Conservation (phyloP, 2,888 invertebrate species). For the Thymelicus acteon region DNA sequence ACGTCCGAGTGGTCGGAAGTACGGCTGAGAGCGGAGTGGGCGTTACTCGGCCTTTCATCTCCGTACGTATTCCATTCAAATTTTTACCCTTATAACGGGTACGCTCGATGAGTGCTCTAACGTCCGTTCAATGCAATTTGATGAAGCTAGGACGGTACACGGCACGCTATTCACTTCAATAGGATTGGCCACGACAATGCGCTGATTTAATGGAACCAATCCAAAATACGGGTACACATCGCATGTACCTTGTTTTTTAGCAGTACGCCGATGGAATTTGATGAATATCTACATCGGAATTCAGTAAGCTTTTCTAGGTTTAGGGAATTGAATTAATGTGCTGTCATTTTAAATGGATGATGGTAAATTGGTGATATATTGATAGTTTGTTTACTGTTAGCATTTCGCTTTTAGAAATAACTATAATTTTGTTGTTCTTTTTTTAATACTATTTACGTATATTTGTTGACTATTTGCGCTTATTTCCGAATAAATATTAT, state of each 20-base stretch:
- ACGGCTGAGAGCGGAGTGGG: slow-evolving; percentile 61
- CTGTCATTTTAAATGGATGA: slow-evolving; percentile 13
- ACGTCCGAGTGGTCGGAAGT: slow-evolving; percentile 75
- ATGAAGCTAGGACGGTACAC: slow-evolving; percentile 71
- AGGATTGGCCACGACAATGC: slow-evolving; percentile 76
- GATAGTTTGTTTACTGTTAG: not conserved
- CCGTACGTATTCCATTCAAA: slow-evolving; percentile 78
- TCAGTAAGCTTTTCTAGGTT: slow-evolving; percentile 7
- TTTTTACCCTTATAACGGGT: slow-evolving; percentile 77
- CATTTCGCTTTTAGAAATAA: too few relatives aligned
- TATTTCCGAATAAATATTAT: too few relatives aligned
- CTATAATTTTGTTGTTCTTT: too few relatives aligned
- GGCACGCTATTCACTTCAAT: slow-evolving; percentile 73
- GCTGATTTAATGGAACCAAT: slow-evolving; percentile 74
- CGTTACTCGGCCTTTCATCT: slow-evolving; percentile 62
- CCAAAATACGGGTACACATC: slow-evolving; percentile 56
- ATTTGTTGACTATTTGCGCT: too few relatives aligned
- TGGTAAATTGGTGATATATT: slow-evolving; percentile 1
- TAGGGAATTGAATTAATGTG: slow-evolving; percentile 14
- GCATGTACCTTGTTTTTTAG: slow-evolving; percentile 47
- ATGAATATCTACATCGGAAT: slow-evolving; percentile 18
- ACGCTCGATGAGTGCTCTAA: slow-evolving; percentile 78
- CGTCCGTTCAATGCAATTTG: slow-evolving; percentile 82
- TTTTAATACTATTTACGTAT: too few relatives aligned
- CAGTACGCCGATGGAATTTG: slow-evolving; percentile 40